Evolutionary conservation across 2,888 invertebrate genomes (phyloP), one percentile per base, ranked within the genome.

Genomic region (Phrixothrix hirtus): DNA sequence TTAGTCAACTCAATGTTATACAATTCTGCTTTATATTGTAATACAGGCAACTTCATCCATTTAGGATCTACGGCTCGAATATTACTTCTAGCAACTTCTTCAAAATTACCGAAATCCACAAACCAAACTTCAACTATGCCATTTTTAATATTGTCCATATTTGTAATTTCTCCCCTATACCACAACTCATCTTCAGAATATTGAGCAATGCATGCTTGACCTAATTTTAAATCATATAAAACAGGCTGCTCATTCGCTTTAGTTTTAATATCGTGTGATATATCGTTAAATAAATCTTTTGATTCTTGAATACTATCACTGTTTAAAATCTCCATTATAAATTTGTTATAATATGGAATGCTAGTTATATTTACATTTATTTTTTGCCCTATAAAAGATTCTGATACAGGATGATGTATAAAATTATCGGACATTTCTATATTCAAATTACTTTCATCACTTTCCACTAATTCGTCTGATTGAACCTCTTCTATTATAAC

Each of bases 61-160:
- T 81, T 76, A 0, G 74, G 69, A 26, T 73, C 74, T 47, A 82
- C 81, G 64, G 77, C 78, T 47, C 79, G 78, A 0, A 82, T 71
- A 53, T 81, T 72, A 5, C 71, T 63, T 12, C 74, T 60, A 0
- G 77, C 57, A 12, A 86, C 74, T 0, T 76, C 63, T 66, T 85
- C 85, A 4, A 77, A 72, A 63, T 89, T 88, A 1, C 91, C 88
- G 65, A 83, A 91, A 72, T 92, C 92, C 0, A 91, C 83, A 71
- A 85, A 92, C 57, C 79, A 77, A 0, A 92, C 83, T 63, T 80
- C 79, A 0, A 87, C 78, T 2, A 11, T 9, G 9, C 39, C 47
- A 3, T 74, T 71, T 11, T 76, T 70, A 0, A 64, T 62, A 25
- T 75, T 68, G 57, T 80, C 77, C 38, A 79, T 75, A 41, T 82